A percentile compares a stretch with the other conserved stretches of the same genome.
These are phyloP conservation scores for Heliornis fulica DNA, from an alignment of 2,113 vertebrate species.

Conservation along the genomic window DNA sequence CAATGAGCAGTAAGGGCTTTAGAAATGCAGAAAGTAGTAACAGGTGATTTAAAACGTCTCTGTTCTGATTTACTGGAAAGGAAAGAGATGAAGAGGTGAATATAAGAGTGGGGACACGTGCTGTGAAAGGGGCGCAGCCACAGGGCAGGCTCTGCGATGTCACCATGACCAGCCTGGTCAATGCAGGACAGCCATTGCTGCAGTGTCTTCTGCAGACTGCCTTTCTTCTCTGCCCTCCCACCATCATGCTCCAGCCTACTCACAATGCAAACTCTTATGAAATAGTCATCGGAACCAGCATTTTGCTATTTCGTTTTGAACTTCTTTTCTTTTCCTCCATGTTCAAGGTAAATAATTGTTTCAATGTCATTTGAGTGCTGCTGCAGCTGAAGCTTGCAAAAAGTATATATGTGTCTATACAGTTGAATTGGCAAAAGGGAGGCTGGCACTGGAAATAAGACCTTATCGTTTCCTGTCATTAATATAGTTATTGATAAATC, in stretches of 20 bases:
- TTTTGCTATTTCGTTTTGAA: not conserved
- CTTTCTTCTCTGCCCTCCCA: not conserved
- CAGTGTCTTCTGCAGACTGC: not conserved
- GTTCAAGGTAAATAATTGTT: not conserved
- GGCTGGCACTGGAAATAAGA: not conserved
- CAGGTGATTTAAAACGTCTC: not conserved
- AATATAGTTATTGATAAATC: conserved; percentile 27
- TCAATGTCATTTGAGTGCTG: not conserved
- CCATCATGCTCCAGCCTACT: not conserved
- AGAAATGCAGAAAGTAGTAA: not conserved
- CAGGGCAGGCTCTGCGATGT: accelerated
- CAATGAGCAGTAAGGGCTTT: not conserved
- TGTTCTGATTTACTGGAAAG: not conserved
- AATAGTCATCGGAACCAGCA: not conserved
- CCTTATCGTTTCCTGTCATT: not conserved
- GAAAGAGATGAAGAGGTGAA: not conserved
- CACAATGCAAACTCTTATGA: not conserved
- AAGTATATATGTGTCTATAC: not conserved
- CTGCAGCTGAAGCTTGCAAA: not conserved
- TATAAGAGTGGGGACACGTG: not conserved
- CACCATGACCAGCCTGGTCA: accelerated
- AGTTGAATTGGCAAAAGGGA: not conserved
- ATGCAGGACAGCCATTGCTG: not conserved
- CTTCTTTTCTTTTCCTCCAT: not conserved
- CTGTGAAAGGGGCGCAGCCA: not conserved